Evolutionary conservation across 2,113 vertebrate species (phyloP).

Genomic region (Scolopax mira): DNA sequence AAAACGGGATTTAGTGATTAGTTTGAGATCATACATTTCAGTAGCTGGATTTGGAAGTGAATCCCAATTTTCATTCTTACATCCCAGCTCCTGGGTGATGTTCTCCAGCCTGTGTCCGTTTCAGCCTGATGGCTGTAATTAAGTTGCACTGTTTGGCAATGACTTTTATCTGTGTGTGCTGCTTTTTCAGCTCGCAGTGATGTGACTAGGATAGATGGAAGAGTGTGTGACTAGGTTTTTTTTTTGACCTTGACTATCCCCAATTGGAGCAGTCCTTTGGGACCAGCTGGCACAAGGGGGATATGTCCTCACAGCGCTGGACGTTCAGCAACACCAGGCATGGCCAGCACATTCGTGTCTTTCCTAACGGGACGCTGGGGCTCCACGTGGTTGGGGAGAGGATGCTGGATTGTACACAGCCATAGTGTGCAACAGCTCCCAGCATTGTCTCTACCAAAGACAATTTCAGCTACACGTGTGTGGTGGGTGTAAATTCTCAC

Average conservation of each 20-base stretch:
- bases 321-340: rapidly evolving
- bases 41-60: not conserved
- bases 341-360: rapidly evolving
- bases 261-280: not conserved
- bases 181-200: not conserved
- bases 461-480: not conserved
- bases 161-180: not conserved
- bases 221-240: not conserved
- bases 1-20: not conserved
- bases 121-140: not conserved
- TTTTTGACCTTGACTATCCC: not conserved
- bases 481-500: not conserved
- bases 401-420: not conserved
- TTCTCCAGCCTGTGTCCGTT: not conserved
- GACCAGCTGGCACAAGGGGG: not conserved
- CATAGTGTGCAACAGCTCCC: not conserved
- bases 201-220: not conserved
- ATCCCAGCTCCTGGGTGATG: not conserved
- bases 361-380: not conserved
- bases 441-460: not conserved
- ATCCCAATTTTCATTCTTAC: not conserved
- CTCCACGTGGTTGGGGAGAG: rapidly evolving
- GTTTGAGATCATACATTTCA: not conserved
- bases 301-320: rapidly evolving
- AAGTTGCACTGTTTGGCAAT: not conserved